Conservation (phyloP, 2,888 invertebrate genomes). For the Digitonthophagus gazella region DNA sequence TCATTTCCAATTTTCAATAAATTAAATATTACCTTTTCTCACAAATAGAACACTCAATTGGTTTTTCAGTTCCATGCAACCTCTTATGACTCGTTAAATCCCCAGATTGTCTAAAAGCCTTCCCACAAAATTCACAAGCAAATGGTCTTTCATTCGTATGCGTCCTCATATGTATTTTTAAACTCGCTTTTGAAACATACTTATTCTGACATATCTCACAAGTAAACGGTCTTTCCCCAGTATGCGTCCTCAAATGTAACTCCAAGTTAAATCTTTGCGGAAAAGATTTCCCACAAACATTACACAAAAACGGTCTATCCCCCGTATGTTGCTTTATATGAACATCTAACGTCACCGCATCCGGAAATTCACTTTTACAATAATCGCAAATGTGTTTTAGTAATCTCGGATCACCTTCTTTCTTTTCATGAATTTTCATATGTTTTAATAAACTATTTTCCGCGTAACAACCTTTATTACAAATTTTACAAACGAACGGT, state of each 20-base stretch:
- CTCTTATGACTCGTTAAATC: slow-evolving; percentile 52
- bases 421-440: slow-evolving; percentile 53
- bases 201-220: slow-evolving; percentile 52
- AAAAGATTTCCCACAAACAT: slow-evolving; percentile 51
- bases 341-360: slow-evolving; percentile 45
- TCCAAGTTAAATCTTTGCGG: slow-evolving; percentile 52
- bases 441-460: slow-evolving; percentile 52
- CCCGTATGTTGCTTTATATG: slow-evolving; percentile 53
- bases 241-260: slow-evolving; percentile 50
- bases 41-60: slow-evolving; percentile 51
- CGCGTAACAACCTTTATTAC: slow-evolving; percentile 51
- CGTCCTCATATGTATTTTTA: slow-evolving; percentile 53
- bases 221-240: slow-evolving; percentile 50
- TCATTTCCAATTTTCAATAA: not conserved
- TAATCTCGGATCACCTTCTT: slow-evolving; percentile 50
- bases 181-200: slow-evolving; percentile 51
- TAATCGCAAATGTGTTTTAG: slow-evolving; percentile 52
- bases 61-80: slow-evolving; percentile 51
- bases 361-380: slow-evolving; percentile 51
- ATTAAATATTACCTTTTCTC: slow-evolving; percentile 46
- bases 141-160: slow-evolving; percentile 53
- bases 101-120: slow-evolving; percentile 51
- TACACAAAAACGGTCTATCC: slow-evolving; percentile 50
- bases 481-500: slow-evolving; percentile 52
- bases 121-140: slow-evolving; percentile 52